A percentile compares a stretch with the other conserved stretches of the same genome.
Conservation (phyloP, 2,797 vertebrate genomes). For the Takifugu ocellatus region DNA sequence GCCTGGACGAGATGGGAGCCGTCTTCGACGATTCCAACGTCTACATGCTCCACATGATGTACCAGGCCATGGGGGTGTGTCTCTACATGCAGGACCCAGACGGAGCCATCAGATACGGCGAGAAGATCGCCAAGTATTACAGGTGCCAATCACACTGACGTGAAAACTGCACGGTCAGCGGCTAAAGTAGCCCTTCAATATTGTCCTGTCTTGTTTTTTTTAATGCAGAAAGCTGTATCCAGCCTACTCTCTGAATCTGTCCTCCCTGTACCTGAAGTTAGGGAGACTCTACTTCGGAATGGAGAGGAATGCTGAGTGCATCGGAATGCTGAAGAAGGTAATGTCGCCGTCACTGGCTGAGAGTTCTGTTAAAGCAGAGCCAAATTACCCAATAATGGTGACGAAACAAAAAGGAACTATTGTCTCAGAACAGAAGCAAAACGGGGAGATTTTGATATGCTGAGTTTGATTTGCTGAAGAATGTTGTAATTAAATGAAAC, state of each 20-base stretch:
- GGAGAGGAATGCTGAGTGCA: constrained; percentile 72
- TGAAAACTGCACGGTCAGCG: background rate
- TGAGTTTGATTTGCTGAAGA: too few species aligned
- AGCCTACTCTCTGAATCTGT: constrained; percentile 89
- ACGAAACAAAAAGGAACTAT: too few species aligned
- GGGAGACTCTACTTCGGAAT: constrained; percentile 84
- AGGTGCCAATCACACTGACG: constrained; percentile 70
- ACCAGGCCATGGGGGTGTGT: constrained; percentile 97
- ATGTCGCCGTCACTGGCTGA: background rate
- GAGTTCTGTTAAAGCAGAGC: too few species aligned
- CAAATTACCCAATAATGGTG: too few species aligned
- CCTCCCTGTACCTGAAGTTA: constrained; percentile 94
- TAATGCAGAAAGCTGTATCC: constrained; percentile 84
- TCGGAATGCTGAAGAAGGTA: constrained; percentile 86
- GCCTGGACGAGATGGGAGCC: constrained; percentile 88
- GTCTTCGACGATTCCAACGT: constrained; percentile 89
- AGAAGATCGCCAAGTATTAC: constrained; percentile 89
- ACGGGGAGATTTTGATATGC: too few species aligned
- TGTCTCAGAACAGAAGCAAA: too few species aligned
- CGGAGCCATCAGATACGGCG: constrained; percentile 84
- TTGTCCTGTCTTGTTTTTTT: background rate
- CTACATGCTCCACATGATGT: constrained; percentile 97
- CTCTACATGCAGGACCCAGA: constrained; percentile 79
- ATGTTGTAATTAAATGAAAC: too few species aligned
- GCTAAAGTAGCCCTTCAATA: background rate